Evolutionary conservation across 2,888 invertebrate genomes (phyloP), one percentile per base, ranked within the genome.

Genomic region (Latheticus oryzae): DNA sequence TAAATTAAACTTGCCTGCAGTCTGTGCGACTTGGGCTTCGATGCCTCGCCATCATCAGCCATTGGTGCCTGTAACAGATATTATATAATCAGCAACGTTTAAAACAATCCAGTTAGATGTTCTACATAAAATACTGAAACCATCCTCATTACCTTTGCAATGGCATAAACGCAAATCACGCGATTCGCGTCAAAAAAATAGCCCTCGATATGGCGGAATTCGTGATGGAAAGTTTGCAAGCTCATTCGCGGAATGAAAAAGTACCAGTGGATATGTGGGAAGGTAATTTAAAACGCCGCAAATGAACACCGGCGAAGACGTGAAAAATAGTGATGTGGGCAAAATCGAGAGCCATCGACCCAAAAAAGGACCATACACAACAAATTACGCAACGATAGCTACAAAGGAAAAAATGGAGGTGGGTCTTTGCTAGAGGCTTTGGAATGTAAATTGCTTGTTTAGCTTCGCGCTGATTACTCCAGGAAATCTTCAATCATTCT

Each of bases 1-100:
- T 61, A 60, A 61, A 63, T 63, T 53, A 52, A 56, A 65, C 67
- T 68, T 60, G 65, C 71, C 71, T 71, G 68, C 61, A 65, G 61
- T 62, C 62, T 64, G 38, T 43, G 32, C 51, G 66, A 40, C 60
- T 62, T 65, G 55, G 67, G 66, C 63, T 67, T 64, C 60, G 71
- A 58, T 58, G 63, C 66, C 67, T 72, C 71, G 66, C 69, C 74
- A 75, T 75, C 72, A 72, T 60, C 60, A 51, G 73, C 73, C 75
- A 75, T 75, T 74, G 68, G 73, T 68, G 64, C 67, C 71, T 50
- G 50, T 8, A 56, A 33, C 24, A 17, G 12, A 38, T 21, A 23
- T 28, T 9, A 11, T 15, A 37, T 19, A 37, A 37, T 19, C 21
- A 8, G 4, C 30, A 30, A 15, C 24, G 24, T 11, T 13, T 7